These are phyloP conservation scores for Drosophila borborema DNA, from an alignment of 2,888 invertebrate genomes.

Conservation along the genomic window DNA sequence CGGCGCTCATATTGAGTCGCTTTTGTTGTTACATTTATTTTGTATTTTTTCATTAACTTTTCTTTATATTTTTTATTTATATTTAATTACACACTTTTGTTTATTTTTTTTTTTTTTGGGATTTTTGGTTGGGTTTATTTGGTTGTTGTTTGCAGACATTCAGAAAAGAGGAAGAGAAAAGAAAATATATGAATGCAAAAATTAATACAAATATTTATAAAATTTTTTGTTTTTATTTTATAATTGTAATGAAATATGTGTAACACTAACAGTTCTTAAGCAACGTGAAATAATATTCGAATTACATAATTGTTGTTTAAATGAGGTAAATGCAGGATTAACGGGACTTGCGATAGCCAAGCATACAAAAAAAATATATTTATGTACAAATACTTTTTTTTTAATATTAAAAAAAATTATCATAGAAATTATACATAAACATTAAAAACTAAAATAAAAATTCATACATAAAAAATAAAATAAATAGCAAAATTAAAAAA, in stretches of 20 bases:
- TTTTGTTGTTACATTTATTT: slow-evolving; percentile 34
- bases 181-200: slow-evolving; percentile 46
- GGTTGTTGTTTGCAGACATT: slow-evolving; percentile 36
- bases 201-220: slow-evolving; percentile 26
- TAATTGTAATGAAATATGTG: background rate
- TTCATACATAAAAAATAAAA: too few relatives aligned
- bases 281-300: background rate
- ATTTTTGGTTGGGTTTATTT: slow-evolving; percentile 26
- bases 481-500: too few relatives aligned
- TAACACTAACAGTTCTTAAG: too few relatives aligned
- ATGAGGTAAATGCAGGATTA: background rate
- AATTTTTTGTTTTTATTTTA: background rate
- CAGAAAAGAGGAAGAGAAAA: slow-evolving; percentile 54
- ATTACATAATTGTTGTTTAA: background rate
- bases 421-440: too few relatives aligned
- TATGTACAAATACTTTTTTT: background rate
- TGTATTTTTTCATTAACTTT: slow-evolving; percentile 13
- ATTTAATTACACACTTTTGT: slow-evolving; percentile 38
- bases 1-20: slow-evolving; percentile 66
- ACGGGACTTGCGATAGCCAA: background rate
- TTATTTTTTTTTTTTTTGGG: slow-evolving; percentile 24
- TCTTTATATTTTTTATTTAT: slow-evolving; percentile 2
- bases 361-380: background rate
- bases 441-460: too few relatives aligned
- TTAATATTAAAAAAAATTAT: too few relatives aligned